Conservation (phyloP, 2,888 invertebrate species). For the Chironomus tentans region DNA sequence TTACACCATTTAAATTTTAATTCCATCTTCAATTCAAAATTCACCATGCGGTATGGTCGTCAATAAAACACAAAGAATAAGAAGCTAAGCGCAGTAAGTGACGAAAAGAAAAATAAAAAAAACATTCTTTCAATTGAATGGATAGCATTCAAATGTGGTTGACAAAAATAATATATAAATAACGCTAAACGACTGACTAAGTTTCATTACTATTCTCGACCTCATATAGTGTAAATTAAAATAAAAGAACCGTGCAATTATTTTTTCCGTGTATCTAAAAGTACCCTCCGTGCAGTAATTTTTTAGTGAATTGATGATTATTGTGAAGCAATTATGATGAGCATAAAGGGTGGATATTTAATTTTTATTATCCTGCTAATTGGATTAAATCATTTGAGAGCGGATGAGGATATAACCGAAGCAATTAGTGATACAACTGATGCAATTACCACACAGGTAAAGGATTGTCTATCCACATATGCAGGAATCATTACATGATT, state of each 20-base stretch:
- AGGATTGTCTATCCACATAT: background rate
- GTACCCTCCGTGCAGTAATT: too few relatives aligned
- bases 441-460: background rate
- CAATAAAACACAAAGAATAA: background rate
- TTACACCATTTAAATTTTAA: too few relatives aligned
- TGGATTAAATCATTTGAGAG: background rate
- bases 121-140: background rate
- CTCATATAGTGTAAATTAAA: background rate
- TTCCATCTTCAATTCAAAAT: background rate
- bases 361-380: background rate
- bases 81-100: background rate
- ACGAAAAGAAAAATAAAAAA: background rate
- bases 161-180: slow-evolving; percentile 20
- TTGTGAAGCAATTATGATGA: background rate
- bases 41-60: background rate
- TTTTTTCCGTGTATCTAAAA: background rate
- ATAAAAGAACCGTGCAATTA: background rate
- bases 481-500: too few relatives aligned
- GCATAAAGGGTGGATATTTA: background rate
- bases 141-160: background rate
- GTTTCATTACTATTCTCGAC: slow-evolving; percentile 13
- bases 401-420: background rate
- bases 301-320: background rate
- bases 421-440: background rate
- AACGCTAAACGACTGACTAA: slow-evolving; percentile 15